Conservation (phyloP, 2,888 invertebrate species). For the Ormyrus labotus region DNA sequence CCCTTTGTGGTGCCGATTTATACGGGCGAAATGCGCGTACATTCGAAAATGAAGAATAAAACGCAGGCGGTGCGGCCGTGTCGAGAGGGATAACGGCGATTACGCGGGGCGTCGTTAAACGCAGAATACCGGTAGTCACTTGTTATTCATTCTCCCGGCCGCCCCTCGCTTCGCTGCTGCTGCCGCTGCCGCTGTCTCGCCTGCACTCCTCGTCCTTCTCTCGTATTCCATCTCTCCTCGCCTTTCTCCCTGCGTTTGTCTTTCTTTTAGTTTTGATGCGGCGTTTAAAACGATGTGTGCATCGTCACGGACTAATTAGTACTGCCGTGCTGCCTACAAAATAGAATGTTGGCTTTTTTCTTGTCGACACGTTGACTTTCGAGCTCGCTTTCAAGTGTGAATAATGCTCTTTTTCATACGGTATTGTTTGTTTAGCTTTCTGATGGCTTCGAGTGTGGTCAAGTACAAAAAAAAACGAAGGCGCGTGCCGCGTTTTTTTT, state of each 20-base stretch:
- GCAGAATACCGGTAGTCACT: slow-evolving; percentile 54
- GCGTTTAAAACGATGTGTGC: too few relatives aligned
- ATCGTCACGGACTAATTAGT: too few relatives aligned
- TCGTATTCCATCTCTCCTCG: neutral
- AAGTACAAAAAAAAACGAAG: too few relatives aligned
- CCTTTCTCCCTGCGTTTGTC: neutral
- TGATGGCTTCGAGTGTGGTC: too few relatives aligned
- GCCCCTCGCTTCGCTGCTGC: slow-evolving; percentile 2
- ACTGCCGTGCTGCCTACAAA: too few relatives aligned
- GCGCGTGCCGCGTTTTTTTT: too few relatives aligned
- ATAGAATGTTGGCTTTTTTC: too few relatives aligned
- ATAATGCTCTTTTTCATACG: too few relatives aligned
- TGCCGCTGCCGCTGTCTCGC: too few relatives aligned
- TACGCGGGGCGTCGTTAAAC: slow-evolving; percentile 48
- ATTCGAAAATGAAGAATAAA: slow-evolving; percentile 11
- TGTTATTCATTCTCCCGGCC: slow-evolving; percentile 50
- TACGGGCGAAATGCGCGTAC: slow-evolving; percentile 8
- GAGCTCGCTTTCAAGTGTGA: too few relatives aligned
- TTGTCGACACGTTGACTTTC: too few relatives aligned
- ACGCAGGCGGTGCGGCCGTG: neutral
- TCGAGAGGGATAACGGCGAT: slow-evolving; percentile 48
- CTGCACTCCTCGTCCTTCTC: slow-evolving; percentile 9
- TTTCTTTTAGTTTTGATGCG: neutral
- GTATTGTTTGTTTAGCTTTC: too few relatives aligned
- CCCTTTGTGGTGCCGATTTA: neutral